A percentile compares a stretch with the other conserved stretches of the same genome.
phyloP scores from a whole-genome alignment of 2,888 invertebrate genomes.

The Stenoptilia bipunctidactyla region DNA sequence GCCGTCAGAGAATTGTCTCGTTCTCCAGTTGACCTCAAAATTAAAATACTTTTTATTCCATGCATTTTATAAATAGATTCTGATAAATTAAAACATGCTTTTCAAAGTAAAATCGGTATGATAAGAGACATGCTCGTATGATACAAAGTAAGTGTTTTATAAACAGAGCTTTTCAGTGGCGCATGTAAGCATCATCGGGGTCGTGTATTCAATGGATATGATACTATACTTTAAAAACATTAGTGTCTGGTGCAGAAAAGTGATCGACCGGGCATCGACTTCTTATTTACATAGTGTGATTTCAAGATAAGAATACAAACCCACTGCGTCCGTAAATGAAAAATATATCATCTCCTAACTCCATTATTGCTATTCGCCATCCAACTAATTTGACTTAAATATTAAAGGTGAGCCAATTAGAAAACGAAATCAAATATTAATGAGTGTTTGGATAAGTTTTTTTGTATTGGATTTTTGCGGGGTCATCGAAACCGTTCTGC shows the following conservation, averaged over 20 bases:
- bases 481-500: too few species aligned
- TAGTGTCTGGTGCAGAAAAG: constrained; percentile 6
- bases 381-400: constrained; percentile 23
- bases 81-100: not conserved
- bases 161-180: too few species aligned
- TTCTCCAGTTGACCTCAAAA: constrained; percentile 27
- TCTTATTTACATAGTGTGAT: not conserved
- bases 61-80: not conserved
- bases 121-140: too few species aligned
- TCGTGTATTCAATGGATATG: too few species aligned
- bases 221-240: not conserved
- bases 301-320: constrained; percentile 42
- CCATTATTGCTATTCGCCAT: constrained; percentile 48
- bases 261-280: constrained; percentile 9
- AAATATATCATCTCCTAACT: constrained; percentile 54
- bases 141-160: too few species aligned
- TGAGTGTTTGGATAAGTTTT: too few species aligned
- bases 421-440: too few species aligned
- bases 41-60: not conserved
- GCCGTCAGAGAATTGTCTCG: constrained; percentile 17
- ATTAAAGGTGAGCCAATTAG: not conserved
- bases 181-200: too few species aligned
- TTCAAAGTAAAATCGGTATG: too few species aligned
- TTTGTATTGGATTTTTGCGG: too few species aligned
- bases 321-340: constrained; percentile 47